phyloP scores from a whole-genome alignment of 2,888 invertebrate species.

The Drosophila putrida region DNA sequence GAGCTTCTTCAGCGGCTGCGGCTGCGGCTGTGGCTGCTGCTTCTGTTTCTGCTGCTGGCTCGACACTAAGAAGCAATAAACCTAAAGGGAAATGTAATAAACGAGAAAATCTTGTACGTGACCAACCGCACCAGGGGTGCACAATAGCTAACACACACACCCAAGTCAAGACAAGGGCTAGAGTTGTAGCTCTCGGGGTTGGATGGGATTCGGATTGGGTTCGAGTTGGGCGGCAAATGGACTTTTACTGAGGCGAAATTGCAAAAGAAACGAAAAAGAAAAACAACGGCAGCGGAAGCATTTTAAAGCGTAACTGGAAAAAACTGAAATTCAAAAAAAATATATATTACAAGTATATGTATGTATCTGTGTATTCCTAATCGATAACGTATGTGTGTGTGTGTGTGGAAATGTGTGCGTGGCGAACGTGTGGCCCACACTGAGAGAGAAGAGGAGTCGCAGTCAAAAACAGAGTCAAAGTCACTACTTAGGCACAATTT shows the following conservation, averaged over 20 bases:
- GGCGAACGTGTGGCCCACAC: conserved; percentile 43
- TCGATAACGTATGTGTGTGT: conserved; percentile 63
- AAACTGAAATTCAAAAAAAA: conserved; percentile 54
- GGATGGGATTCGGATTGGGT: conserved; percentile 25
- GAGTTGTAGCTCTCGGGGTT: conserved; percentile 51
- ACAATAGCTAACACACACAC: conserved; percentile 8
- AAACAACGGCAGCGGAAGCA: conserved; percentile 64
- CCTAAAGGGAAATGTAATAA: conserved; percentile 85
- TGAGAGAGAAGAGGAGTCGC: conserved; percentile 15
- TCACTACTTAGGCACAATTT: conserved; percentile 84
- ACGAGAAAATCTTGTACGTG: conserved; percentile 85
- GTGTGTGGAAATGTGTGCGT: conserved; percentile 32
- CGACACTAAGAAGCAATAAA: conserved; percentile 83
- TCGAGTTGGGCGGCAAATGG: conserved; percentile 66
- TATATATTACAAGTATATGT: conserved; percentile 39
- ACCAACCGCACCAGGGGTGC: conserved; percentile 83
- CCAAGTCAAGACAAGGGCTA: conserved; percentile 9
- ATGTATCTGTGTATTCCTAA: conserved; percentile 47
- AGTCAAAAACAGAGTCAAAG: conserved; percentile 29
- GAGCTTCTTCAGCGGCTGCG: conserved; percentile 58
- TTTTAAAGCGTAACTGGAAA: conserved; percentile 75
- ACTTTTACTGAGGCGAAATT: conserved; percentile 70
- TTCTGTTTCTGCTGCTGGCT: conserved; percentile 38
- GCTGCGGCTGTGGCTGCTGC: conserved; percentile 2
- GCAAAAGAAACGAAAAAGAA: conserved; percentile 61